Conservation (phyloP, 2,888 invertebrate species). For the Lasioglossum zephyrum region DNA sequence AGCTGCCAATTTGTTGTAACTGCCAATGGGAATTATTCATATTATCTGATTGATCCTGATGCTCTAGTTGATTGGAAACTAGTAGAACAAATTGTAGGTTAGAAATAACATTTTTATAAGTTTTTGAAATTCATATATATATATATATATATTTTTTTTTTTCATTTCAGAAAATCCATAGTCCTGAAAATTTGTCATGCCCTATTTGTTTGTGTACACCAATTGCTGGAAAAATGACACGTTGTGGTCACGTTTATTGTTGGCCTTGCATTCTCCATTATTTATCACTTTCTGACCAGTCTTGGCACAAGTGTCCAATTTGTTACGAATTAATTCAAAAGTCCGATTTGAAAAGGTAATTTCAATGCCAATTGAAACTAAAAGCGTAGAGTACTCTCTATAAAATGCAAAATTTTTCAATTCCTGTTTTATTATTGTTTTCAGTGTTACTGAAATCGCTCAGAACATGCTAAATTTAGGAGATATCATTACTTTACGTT, state of each 20-base stretch:
- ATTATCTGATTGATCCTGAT: constrained; percentile 93
- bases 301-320: constrained; percentile 95
- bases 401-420: background rate
- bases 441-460: constrained; percentile 87
- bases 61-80: constrained; percentile 95
- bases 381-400: background rate
- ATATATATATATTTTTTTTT: too few species aligned
- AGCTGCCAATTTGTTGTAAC: constrained; percentile 98
- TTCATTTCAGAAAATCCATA: constrained; percentile 86
- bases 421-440: background rate
- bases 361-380: background rate
- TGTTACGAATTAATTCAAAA: constrained; percentile 93
- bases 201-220: constrained; percentile 97
- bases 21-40: constrained; percentile 91
- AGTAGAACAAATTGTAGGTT: constrained; percentile 95
- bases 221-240: constrained; percentile 95
- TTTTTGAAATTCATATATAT: constrained; percentile 13
- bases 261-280: constrained; percentile 98
- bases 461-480: constrained; percentile 86
- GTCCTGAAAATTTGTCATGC: constrained; percentile 90
- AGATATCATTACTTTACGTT: constrained; percentile 90
- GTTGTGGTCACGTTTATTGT: constrained; percentile 98
- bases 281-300: constrained; percentile 92
- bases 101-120: constrained; percentile 1
- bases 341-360: constrained; percentile 92